A percentile compares a stretch with the other conserved stretches of the same genome.
These are phyloP conservation scores for Prunella fulvescens DNA, from an alignment of 2,113 vertebrate genomes.

Conservation along the genomic window DNA sequence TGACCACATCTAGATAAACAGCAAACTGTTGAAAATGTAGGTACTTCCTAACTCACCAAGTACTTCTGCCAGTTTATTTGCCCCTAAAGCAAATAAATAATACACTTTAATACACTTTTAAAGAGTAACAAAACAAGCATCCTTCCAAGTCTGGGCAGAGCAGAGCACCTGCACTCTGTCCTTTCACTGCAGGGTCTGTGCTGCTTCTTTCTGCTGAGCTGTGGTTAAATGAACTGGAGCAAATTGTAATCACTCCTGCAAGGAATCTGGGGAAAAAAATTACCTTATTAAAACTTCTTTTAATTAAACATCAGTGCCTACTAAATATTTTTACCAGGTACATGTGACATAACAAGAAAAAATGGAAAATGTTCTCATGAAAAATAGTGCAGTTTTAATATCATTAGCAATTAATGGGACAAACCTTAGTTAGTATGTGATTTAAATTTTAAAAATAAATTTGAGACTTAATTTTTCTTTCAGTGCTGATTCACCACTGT, in stretches of 20 bases:
- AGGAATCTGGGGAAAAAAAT: not conserved
- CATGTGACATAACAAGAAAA: not conserved
- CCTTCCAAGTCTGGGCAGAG: not conserved
- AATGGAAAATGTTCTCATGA: not conserved
- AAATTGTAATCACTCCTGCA: not conserved
- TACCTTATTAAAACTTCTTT: not conserved
- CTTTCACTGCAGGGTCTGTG: not conserved
- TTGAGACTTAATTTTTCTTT: not conserved
- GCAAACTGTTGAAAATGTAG: not conserved
- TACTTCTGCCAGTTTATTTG: not conserved
- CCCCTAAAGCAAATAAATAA: not conserved
- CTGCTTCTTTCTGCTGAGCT: not conserved
- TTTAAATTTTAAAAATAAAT: not conserved
- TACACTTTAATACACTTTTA: not conserved
- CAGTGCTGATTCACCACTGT: not conserved
- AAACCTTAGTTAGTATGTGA: not conserved
- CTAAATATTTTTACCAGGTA: not conserved
- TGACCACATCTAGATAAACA: not conserved
- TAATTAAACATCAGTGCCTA: not conserved
- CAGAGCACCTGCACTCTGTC: not conserved
- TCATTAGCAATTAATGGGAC: not conserved
- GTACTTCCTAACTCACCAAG: not conserved
- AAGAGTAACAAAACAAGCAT: not conserved
- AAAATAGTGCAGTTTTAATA: not conserved
- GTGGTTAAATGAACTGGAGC: not conserved